Base-by-base conservation (phyloP, 2,888 invertebrate genomes). In the Flexamia atlantica region DNA sequence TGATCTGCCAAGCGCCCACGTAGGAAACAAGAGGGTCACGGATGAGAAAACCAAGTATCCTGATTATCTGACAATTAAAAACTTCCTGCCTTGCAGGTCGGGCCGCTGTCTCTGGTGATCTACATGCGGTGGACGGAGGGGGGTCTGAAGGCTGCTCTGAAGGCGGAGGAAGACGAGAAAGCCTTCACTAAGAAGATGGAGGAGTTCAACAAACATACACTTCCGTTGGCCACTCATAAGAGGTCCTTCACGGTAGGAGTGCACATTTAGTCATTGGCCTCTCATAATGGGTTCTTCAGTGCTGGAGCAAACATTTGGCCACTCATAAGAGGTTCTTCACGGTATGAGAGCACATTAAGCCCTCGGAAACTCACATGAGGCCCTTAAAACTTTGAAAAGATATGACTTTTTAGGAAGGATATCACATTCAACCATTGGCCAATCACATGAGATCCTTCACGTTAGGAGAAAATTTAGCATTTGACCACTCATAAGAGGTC, bases 21-120 rank as follows among this genome's bases (percentile, higher is more conserved):
- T n/a, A n/a, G n/a, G n/a, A n/a, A n/a, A n/a, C n/a, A n/a, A n/a
- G n/a, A n/a, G n/a, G n/a, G n/a, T n/a, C n/a, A n/a, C n/a, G n/a
- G n/a, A n/a, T n/a, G n/a, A n/a, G n/a, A n/a, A n/a, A n/a, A n/a
- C n/a, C n/a, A n/a, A n/a, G n/a, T n/a, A n/a, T n/a, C n/a, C n/a
- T n/a, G n/a, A n/a, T n/a, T n/a, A n/a, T n/a, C n/a, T n/a, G n/a
- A n/a, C n/a, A n/a, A n/a, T n/a, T n/a, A n/a, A n/a, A n/a, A 36
- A 46, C 46, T 46, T n/a, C 46, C 2, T 46, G 46, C 10, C 14
- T 60, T 72, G 0, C 57, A 86, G 86, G 79, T 85, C 17, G 85
- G 85, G 10, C 81, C 72, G 25, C 83, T 79, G 3, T 76, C 68
- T 28, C 79, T 86, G 17, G 82, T 86, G 14, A 81, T 86, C 0